Percentiles rank a stretch among this genome's conserved stretches.
Evolutionary conservation across 1,140 invertebrate species (phyloP).

Genomic region (Drosophila ambigua): DNA sequence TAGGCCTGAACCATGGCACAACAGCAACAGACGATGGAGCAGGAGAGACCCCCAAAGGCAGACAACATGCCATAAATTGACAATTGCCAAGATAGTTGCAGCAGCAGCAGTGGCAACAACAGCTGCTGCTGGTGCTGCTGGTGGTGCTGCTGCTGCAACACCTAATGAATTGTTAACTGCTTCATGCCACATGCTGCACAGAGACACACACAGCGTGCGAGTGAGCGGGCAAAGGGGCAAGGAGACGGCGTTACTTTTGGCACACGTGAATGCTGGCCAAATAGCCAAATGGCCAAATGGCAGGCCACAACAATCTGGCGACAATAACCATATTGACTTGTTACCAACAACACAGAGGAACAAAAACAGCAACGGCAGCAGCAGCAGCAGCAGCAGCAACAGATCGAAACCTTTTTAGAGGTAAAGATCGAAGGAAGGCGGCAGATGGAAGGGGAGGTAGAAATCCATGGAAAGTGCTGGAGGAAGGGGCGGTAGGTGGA

Average conservation of each 20-base stretch:
- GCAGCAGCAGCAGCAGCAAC: conserved; percentile 37
- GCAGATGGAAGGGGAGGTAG: conserved; percentile 25
- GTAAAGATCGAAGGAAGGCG: conserved; percentile 42
- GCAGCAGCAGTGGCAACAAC: conserved; percentile 20
- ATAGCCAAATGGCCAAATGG: conserved; percentile 60
- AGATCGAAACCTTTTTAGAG: conserved; percentile 38
- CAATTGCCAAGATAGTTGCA: conserved; percentile 50
- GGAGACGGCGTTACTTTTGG: conserved; percentile 51
- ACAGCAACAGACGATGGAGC: conserved; percentile 24
- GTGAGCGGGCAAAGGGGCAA: not conserved
- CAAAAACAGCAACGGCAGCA: conserved; percentile 24
- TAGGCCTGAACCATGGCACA: conserved; percentile 8
- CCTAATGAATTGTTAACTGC: conserved; percentile 78
- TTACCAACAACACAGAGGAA: conserved; percentile 20
- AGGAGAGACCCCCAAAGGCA: conserved; percentile 35
- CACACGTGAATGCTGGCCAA: conserved; percentile 60
- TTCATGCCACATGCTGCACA: conserved; percentile 47
- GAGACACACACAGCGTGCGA: conserved; percentile 22
- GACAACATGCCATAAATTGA: conserved; percentile 70
- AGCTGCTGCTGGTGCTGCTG: conserved; percentile 28
- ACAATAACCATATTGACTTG: conserved; percentile 78
- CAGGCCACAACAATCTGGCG: conserved; percentile 57
- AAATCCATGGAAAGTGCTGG: conserved; percentile 35
- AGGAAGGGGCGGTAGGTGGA: conserved; percentile 29
- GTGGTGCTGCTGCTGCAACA: conserved; percentile 52